A percentile compares a stretch with the other conserved stretches of the same genome.
phyloP scores from a whole-genome alignment of 2,888 invertebrate genomes.

The Yponomeuta evonymella region DNA sequence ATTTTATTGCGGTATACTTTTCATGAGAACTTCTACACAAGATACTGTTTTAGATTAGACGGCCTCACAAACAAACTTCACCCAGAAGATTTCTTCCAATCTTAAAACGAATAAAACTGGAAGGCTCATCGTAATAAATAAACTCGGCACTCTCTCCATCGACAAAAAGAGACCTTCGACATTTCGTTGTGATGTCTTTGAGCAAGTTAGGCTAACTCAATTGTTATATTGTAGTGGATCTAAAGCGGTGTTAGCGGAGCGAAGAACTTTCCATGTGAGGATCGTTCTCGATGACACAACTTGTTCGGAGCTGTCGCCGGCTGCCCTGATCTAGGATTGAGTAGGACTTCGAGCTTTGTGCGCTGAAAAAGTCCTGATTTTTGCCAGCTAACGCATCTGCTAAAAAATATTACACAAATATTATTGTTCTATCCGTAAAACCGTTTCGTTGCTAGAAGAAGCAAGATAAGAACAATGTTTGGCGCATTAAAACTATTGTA shows the following conservation, averaged over 20 bases:
- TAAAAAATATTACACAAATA: no score
- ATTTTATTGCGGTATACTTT: no score
- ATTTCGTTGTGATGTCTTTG: background rate
- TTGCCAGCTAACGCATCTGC: no score
- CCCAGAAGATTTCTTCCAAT: no score
- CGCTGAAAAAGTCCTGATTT: no score
- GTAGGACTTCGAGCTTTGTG: background rate
- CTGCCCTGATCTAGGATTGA: background rate
- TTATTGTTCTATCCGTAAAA: no score
- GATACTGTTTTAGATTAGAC: no score
- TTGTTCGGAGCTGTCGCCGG: constrained; percentile 1
- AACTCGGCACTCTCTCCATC: background rate
- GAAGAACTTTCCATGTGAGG: background rate
- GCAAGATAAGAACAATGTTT: no score
- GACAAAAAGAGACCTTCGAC: background rate
- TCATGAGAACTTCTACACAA: no score
- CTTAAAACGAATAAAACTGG: background rate
- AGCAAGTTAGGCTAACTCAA: constrained; percentile 8
- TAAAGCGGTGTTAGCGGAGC: constrained; percentile 5
- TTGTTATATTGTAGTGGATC: constrained; percentile 10
- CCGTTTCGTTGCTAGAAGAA: no score
- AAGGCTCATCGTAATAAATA: background rate
- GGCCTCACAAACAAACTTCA: no score
- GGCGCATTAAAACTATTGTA: no score
- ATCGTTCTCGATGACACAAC: constrained; percentile 2